phyloP scores from a whole-genome alignment of 2,797 vertebrate genomes.

The Pseudocheirus occidentalis region DNA sequence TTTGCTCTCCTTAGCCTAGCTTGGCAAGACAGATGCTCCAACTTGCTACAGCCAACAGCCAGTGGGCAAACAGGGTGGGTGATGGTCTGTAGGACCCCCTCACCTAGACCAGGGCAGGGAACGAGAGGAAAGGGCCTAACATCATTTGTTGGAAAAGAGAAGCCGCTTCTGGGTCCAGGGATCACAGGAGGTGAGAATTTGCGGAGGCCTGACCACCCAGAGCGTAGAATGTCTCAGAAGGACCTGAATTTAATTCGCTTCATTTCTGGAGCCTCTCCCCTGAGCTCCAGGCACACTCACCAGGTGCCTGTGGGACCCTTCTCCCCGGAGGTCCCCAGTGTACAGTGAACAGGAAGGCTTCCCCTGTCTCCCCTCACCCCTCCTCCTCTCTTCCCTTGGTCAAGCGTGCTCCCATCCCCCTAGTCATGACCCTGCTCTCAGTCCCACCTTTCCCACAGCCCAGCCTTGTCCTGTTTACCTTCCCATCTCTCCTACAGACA shows the following conservation, averaged over 20 bases:
- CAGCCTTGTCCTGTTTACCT: accelerated
- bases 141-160: background rate
- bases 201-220: background rate
- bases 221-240: background rate
- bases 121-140: background rate
- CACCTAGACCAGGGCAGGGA: background rate
- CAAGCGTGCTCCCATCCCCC: background rate
- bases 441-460: background rate
- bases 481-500: no score
- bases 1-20: background rate
- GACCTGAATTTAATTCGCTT: background rate
- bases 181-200: no score
- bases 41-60: background rate
- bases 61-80: accelerated
- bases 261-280: background rate
- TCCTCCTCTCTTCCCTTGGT: background rate
- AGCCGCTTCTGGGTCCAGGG: background rate
- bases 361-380: accelerated
- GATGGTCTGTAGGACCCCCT: accelerated
- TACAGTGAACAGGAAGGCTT: background rate
- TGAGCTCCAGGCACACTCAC: background rate
- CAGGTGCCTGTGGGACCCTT: no score
- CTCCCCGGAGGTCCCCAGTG: background rate
- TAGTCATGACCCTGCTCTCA: background rate
- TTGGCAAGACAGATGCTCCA: background rate